A percentile compares a stretch with the other conserved stretches of the same genome.
phyloP scores from a whole-genome alignment of 2,797 vertebrate species.

The Octomys mimax region DNA sequence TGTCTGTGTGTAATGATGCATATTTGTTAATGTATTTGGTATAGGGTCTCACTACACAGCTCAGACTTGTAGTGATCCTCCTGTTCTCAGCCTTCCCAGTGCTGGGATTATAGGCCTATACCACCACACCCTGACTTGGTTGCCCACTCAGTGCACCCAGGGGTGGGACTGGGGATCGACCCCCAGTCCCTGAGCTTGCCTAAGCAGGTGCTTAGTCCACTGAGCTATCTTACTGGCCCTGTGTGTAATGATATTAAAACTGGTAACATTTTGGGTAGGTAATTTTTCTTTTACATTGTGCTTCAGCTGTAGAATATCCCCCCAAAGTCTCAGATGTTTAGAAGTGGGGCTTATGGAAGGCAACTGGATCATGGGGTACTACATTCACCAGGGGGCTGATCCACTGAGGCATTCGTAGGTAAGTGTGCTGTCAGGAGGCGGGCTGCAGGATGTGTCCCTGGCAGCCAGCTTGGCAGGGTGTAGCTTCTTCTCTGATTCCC shows the following conservation, averaged over 20 bases:
- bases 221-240: no score
- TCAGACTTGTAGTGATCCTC: no score
- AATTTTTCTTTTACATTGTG: conserved; percentile 15
- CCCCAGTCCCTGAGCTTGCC: no score
- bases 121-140: no score
- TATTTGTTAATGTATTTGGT: no score
- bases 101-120: no score
- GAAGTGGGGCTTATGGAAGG: neutral
- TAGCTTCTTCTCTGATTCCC: neutral
- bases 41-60: no score
- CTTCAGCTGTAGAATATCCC: neutral
- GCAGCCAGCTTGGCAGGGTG: neutral
- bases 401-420: neutral
- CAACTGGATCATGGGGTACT: neutral
- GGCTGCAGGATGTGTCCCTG: neutral
- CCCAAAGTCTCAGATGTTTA: neutral
- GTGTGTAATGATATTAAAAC: neutral
- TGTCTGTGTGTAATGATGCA: no score
- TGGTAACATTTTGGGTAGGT: neutral
- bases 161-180: no score
- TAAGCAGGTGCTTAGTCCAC: no score
- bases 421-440: neutral
- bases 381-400: neutral
- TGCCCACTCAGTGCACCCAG: no score
- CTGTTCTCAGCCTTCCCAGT: no score